phyloP scores from a whole-genome alignment of 2,113 vertebrate genomes.

The Ciconia stormi region DNA sequence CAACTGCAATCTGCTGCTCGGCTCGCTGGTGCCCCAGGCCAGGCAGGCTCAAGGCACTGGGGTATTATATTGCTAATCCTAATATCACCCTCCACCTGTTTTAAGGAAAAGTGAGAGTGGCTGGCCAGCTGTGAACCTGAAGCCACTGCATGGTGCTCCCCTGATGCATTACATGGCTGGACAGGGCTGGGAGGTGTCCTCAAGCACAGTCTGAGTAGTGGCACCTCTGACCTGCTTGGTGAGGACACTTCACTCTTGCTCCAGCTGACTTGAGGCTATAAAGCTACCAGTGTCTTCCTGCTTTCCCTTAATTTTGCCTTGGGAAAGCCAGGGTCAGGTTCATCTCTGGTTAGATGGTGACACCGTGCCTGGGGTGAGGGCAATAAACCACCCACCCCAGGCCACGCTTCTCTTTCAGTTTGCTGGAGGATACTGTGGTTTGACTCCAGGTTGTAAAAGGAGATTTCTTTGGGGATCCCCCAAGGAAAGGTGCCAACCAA shows the following conservation, averaged over 20 bases:
- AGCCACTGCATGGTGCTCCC: neutral
- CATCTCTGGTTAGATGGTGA: neutral
- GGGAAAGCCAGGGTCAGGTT: neutral
- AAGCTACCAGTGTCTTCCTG: neutral
- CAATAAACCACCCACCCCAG: neutral
- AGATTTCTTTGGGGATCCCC: neutral
- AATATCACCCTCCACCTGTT: neutral
- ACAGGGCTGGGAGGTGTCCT: neutral
- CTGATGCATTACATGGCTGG: neutral
- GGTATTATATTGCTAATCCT: neutral
- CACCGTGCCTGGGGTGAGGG: neutral
- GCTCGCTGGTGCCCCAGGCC: neutral
- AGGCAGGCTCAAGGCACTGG: neutral
- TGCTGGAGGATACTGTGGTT: neutral
- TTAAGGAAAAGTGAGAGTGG: neutral
- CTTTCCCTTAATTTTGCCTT: neutral
- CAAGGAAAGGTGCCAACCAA: neutral
- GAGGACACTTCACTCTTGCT: neutral
- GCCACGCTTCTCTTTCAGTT: neutral
- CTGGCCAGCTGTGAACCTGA: neutral
- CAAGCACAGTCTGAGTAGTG: neutral
- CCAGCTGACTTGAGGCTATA: neutral
- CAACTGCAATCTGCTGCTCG: neutral
- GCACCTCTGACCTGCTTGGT: neutral
- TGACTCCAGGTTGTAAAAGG: neutral